Evolutionary conservation across 2,888 invertebrate genomes (phyloP), one percentile per base, ranked within the genome.

Genomic region (Trichogramma evanescens): DNA sequence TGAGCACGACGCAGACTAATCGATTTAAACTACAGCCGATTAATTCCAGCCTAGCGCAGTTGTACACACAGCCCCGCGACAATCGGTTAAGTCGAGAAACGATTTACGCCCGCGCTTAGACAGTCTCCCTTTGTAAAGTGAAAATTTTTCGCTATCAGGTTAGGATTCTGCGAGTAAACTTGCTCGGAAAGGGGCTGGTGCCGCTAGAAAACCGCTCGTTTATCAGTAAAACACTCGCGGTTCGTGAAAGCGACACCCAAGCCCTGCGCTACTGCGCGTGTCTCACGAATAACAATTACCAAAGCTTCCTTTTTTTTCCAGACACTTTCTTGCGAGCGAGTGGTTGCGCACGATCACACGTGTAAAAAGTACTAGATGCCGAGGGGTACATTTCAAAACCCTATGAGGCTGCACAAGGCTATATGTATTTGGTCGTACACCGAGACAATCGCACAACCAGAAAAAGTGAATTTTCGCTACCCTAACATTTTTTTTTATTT

Each of bases 211-310:
- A 76, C 73, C 74, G 76, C 76, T 77, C 76, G 75, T 77, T 77
- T 76, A 76, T 77, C 76, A 77, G 76, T 71, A 72, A 74, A 73
- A 74, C 73, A 76, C 71, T 73, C 44, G 43, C 54, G 13, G 13
- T 13, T 26, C 70, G 75, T 75, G 76, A 77, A 76, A 76, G 75
- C 75, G 76, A 77, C 76, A 76, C 76, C 75, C 70, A 66, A 70
- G 70, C 68, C 68, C 71, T 71, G 75, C 75, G 74, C 71, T 2
- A 13, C 13, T 13, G 13, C 13, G 13, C 13, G 13, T 13, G 13
- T 13, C 68, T 67, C 66, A 68, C 71, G 76, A 76, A 77, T 77
- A 77, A 76, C 75, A 77, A 76, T 75, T 66, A 54, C 46, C n/a
- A 51, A 10, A 44, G 46, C 54, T 56, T 59, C 53, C 58, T 54